Conservation (phyloP, 2,113 vertebrate genomes). For the Agapornis roseicollis region DNA sequence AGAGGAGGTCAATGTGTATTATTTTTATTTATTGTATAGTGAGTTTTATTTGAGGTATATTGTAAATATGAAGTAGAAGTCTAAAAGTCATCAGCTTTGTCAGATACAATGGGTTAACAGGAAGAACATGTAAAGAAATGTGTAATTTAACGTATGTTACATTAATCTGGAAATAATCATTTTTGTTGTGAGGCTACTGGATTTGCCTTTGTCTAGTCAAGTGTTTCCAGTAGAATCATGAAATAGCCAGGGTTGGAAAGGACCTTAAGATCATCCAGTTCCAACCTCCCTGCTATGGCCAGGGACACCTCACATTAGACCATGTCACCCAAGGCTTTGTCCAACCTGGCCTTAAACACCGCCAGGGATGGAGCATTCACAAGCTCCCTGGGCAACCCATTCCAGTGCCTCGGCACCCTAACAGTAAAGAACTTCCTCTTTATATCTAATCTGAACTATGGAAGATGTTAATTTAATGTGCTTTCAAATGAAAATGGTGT, state of each 20-base stretch:
- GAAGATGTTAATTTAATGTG: constrained; percentile 52
- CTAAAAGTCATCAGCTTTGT: background rate
- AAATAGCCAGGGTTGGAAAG: too few relatives aligned
- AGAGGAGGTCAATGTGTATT: background rate
- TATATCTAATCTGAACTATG: background rate
- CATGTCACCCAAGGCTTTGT: too few relatives aligned
- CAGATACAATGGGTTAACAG: background rate
- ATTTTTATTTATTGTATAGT: background rate
- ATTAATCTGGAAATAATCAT: background rate
- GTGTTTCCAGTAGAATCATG: background rate
- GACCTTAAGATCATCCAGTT: too few relatives aligned
- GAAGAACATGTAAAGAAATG: background rate
- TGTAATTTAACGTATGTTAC: background rate
- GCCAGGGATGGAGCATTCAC: too few relatives aligned
- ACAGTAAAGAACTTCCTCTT: too few relatives aligned
- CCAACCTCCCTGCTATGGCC: too few relatives aligned
- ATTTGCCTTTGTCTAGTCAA: constrained; percentile 45
- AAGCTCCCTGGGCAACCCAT: too few relatives aligned
- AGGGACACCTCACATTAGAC: too few relatives aligned
- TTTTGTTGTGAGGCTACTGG: background rate
- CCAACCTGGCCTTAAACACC: too few relatives aligned
- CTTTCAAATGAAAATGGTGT: constrained; percentile 48
- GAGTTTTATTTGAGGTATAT: background rate
- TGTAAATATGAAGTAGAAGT: background rate
- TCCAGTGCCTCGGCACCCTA: too few relatives aligned